Evolutionary conservation across 2,888 invertebrate species (phyloP).

Genomic region (Pammene aurita): DNA sequence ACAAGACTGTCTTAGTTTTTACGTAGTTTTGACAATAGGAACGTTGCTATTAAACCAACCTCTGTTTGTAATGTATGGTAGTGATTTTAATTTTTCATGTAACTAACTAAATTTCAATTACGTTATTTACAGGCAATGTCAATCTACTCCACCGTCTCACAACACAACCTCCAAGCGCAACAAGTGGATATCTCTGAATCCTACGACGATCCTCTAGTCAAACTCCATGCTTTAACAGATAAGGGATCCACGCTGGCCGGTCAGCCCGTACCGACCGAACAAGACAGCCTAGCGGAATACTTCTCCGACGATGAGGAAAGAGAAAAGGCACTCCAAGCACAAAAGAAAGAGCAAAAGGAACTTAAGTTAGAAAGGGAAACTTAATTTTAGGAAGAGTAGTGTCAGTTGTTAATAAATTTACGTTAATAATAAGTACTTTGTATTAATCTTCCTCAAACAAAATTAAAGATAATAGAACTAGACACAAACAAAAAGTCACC

Average conservation of each 20-base stretch:
- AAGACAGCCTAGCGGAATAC: slow-evolving; percentile 74
- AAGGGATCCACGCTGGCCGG: slow-evolving; percentile 69
- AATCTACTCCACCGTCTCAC: slow-evolving; percentile 83
- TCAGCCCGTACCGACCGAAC: slow-evolving; percentile 57
- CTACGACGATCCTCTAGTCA: slow-evolving; percentile 67
- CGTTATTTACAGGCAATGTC: slow-evolving; percentile 82
- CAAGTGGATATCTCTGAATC: slow-evolving; percentile 55
- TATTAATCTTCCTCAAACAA: slow-evolving; percentile 22
- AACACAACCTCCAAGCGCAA: slow-evolving; percentile 59
- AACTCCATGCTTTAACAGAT: slow-evolving; percentile 63
- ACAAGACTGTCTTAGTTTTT: too few relatives aligned
- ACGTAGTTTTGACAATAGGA: too few relatives aligned
- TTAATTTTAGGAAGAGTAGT: slow-evolving; percentile 58
- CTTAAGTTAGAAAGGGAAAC: slow-evolving; percentile 68
- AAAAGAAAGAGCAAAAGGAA: slow-evolving; percentile 61
- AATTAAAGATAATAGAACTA: too few relatives aligned
- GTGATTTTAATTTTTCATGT: too few relatives aligned
- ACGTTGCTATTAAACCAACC: too few relatives aligned
- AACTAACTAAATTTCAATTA: neutral
- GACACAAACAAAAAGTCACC: too few relatives aligned
- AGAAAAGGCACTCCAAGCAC: slow-evolving; percentile 68
- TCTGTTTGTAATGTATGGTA: too few relatives aligned
- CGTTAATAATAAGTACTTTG: slow-evolving; percentile 35
- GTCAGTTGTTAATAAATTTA: slow-evolving; percentile 57
- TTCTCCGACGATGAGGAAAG: slow-evolving; percentile 81